Evolutionary conservation across 1,140 invertebrate species (phyloP).

Genomic region (Acromyrmex heyeri): DNA sequence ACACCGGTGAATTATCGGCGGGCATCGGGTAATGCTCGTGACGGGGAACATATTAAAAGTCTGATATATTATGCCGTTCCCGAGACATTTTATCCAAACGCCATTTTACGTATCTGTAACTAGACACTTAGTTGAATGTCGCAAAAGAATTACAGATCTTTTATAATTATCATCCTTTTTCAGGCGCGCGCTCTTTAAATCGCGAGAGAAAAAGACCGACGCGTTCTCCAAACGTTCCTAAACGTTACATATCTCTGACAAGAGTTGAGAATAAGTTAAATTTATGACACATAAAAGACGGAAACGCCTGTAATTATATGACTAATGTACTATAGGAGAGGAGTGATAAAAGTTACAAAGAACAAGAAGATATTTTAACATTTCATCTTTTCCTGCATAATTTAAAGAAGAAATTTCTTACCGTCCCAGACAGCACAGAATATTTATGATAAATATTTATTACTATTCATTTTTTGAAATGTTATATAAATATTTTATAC

Average conservation of each 20-base stretch:
- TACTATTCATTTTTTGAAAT: too few relatives aligned
- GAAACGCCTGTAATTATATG: not conserved
- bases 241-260: not conserved
- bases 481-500: too few relatives aligned
- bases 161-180: not conserved
- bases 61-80: conserved; percentile 45
- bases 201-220: not conserved
- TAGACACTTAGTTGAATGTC: not conserved
- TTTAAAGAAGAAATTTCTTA: not conserved
- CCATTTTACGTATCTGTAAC: conserved; percentile 9
- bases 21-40: conserved; percentile 41
- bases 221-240: not conserved
- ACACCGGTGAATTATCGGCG: conserved; percentile 44
- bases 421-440: too few relatives aligned
- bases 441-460: too few relatives aligned
- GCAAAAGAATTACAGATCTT: not conserved
- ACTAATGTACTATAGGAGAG: conserved; percentile 1
- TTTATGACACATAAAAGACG: not conserved
- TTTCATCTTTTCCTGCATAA: not conserved
- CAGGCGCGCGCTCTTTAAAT: not conserved
- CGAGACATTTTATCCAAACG: conserved; percentile 21
- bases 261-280: not conserved
- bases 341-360: not conserved
- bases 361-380: not conserved
- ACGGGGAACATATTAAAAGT: conserved; percentile 50